phyloP scores from a whole-genome alignment of 2,113 vertebrate species.

The Stigmatopora argus region DNA sequence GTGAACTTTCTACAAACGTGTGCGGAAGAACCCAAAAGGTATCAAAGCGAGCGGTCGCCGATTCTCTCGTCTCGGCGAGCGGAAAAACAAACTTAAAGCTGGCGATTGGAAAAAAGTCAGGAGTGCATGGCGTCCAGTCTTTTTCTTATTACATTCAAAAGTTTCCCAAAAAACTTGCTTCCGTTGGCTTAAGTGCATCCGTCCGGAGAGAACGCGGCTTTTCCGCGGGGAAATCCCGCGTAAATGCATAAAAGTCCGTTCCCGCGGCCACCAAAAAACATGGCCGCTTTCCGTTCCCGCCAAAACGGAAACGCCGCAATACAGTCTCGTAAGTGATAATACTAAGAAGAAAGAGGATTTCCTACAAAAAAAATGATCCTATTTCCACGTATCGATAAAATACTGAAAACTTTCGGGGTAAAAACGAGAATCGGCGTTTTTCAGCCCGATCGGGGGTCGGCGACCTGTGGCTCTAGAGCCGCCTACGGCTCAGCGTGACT shows the following conservation, averaged over 20 bases:
- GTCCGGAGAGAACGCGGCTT: constrained; percentile 63
- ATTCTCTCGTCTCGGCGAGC: constrained; percentile 44
- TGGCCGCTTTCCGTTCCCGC: constrained; percentile 58
- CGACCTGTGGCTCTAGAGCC: no score
- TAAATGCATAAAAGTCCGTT: constrained; percentile 66
- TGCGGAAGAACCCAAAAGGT: constrained; percentile 72
- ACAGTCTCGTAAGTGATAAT: constrained; percentile 61
- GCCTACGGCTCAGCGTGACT: no score
- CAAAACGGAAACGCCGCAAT: constrained; percentile 62
- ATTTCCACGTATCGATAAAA: constrained; percentile 48
- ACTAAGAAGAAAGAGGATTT: constrained; percentile 54
- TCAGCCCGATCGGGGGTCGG: constrained; percentile 31
- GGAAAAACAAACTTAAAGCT: constrained; percentile 67
- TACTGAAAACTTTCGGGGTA: constrained; percentile 47
- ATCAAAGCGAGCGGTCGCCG: constrained; percentile 35
- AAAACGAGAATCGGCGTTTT: constrained; percentile 63
- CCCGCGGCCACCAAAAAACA: constrained; percentile 62
- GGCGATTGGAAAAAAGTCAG: constrained; percentile 54
- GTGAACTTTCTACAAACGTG: constrained; percentile 75
- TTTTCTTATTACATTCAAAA: constrained; percentile 72
- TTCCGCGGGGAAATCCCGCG: constrained; percentile 65
- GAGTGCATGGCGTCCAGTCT: constrained; percentile 61
- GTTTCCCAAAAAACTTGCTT: constrained; percentile 61
- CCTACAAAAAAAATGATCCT: constrained; percentile 16
- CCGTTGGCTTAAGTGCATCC: constrained; percentile 72